A percentile compares a stretch with the other conserved stretches of the same genome.
Conservation (phyloP, 2,888 invertebrate genomes). For the Eupelmus urozonus region DNA sequence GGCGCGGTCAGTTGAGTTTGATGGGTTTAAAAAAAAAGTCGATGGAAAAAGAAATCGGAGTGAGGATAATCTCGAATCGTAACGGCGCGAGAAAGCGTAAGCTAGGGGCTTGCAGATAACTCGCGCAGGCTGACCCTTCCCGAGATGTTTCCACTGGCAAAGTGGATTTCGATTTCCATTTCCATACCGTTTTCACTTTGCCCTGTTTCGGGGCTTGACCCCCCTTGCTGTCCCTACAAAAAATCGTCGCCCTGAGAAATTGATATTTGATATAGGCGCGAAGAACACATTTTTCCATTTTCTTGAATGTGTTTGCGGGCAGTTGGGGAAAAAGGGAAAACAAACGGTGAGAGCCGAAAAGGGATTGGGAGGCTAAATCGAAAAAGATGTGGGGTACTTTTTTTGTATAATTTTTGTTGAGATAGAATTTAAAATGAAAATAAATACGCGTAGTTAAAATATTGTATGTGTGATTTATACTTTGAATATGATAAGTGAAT, state of each 20-base stretch:
- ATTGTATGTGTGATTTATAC: no score
- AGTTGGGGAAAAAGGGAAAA: neutral
- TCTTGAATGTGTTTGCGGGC: constrained; percentile 27
- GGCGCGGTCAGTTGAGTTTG: neutral
- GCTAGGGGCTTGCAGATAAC: constrained; percentile 40
- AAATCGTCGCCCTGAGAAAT: constrained; percentile 72
- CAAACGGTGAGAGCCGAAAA: no score
- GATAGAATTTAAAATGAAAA: no score
- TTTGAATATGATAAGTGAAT: no score
- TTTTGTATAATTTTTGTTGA: neutral
- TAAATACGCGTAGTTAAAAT: no score
- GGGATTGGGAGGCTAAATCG: neutral
- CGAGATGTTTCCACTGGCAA: constrained; percentile 75
- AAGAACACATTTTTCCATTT: constrained; percentile 54
- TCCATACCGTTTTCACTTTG: constrained; percentile 68
- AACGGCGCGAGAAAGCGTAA: constrained; percentile 29
- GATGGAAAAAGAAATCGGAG: constrained; percentile 31
- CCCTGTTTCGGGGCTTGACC: no score
- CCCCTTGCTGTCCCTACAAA: constrained; percentile 41
- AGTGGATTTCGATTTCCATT: constrained; percentile 76
- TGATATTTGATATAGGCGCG: constrained; percentile 71
- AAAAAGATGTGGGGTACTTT: neutral
- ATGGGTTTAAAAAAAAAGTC: constrained; percentile 10
- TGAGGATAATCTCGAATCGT: constrained; percentile 51
- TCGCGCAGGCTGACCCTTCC: constrained; percentile 56